These are phyloP conservation scores for Mimas tiliae DNA, from an alignment of 2,888 invertebrate species.

Conservation along the genomic window DNA sequence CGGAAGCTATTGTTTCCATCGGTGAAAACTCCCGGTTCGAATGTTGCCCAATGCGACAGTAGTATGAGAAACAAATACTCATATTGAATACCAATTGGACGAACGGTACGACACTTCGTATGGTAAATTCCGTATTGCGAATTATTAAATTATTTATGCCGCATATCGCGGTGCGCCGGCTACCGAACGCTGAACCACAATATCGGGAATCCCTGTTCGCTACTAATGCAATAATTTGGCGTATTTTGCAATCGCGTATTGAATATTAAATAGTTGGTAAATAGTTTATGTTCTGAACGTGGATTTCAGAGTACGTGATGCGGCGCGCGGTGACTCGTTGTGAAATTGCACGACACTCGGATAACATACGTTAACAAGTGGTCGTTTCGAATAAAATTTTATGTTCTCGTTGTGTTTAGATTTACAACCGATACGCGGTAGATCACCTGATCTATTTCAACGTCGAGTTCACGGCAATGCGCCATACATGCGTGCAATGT, in stretches of 20 bases:
- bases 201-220: constrained; percentile 84
- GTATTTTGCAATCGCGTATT: constrained; percentile 84
- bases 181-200: constrained; percentile 81
- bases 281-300: constrained; percentile 82
- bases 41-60: constrained; percentile 80
- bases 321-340: constrained; percentile 69
- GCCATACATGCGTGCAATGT: constrained; percentile 18
- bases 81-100: constrained; percentile 82
- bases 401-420: constrained; percentile 72
- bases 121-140: constrained; percentile 84
- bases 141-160: constrained; percentile 85
- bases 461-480: constrained; percentile 38
- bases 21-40: constrained; percentile 59
- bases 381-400: constrained; percentile 72
- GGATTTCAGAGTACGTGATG: constrained; percentile 81
- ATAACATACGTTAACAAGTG: constrained; percentile 78
- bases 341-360: constrained; percentile 76
- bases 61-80: constrained; percentile 84
- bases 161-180: constrained; percentile 77
- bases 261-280: constrained; percentile 83
- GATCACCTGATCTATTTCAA: constrained; percentile 56
- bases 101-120: constrained; percentile 82
- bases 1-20: constrained; percentile 66
- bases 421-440: constrained; percentile 65
- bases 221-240: constrained; percentile 85